phyloP scores from a whole-genome alignment of 2,797 vertebrate genomes.

The Scarus forsteni region DNA sequence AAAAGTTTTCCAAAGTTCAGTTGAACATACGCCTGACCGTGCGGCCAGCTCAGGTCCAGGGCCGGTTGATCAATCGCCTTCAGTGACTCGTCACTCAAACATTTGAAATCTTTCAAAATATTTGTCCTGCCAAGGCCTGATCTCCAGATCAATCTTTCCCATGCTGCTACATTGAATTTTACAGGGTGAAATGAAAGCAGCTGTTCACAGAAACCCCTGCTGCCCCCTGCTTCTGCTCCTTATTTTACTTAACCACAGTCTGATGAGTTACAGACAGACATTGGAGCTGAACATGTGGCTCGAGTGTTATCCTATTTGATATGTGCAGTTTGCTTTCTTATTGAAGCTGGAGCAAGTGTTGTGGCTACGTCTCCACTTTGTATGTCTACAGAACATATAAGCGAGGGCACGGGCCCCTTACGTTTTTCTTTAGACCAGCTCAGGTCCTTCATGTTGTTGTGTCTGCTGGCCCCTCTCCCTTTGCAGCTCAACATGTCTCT shows the following conservation, averaged over 20 bases:
- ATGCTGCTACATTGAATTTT: conserved; percentile 41
- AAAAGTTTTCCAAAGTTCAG: no score
- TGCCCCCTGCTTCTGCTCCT: conserved; percentile 58
- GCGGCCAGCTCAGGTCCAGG: conserved; percentile 13
- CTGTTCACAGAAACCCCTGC: conserved; percentile 53
- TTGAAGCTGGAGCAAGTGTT: conserved; percentile 46
- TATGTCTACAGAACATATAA: conserved; percentile 44
- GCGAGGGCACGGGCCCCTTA: conserved; percentile 12
- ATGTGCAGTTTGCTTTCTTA: conserved; percentile 60
- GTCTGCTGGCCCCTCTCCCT: conserved; percentile 32
- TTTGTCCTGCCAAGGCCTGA: conserved; percentile 52
- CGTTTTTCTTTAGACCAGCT: conserved; percentile 27
- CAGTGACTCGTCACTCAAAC: conserved; percentile 63
- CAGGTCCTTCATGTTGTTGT: conserved; percentile 23
- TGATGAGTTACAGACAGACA: conserved; percentile 70
- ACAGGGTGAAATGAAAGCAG: conserved; percentile 67
- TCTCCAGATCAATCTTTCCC: conserved; percentile 55
- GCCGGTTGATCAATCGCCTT: conserved; percentile 53
- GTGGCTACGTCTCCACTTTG: conserved; percentile 45
- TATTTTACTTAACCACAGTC: conserved; percentile 50
- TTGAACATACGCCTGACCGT: background rate
- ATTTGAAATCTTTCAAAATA: conserved; percentile 67
- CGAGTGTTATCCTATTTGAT: conserved; percentile 50
- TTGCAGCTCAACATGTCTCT: conserved; percentile 28
- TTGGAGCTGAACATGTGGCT: conserved; percentile 66